A percentile compares a stretch with the other conserved stretches of the same genome.
Evolutionary conservation across 2,797 vertebrate species (phyloP).

Genomic region (Rhinatrema bivittatum): DNA sequence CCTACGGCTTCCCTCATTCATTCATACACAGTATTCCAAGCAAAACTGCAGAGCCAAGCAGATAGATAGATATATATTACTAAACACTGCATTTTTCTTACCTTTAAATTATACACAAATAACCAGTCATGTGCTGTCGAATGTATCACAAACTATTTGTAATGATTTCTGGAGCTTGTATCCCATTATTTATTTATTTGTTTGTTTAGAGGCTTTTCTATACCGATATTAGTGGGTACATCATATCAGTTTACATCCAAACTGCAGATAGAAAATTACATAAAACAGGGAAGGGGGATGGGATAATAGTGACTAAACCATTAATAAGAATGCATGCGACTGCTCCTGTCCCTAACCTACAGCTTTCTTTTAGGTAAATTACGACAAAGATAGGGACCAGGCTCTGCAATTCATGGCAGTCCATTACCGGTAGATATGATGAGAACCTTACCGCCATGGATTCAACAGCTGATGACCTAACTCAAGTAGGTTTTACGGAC

Average conservation of each 20-base stretch:
- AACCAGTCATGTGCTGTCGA: not conserved
- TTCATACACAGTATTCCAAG: conserved; percentile 42
- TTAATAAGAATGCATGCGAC: not conserved
- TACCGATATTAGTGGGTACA: too few species aligned
- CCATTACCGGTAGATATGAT: conserved; percentile 6
- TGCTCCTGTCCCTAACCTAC: too few species aligned
- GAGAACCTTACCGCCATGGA: not conserved
- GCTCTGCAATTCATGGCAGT: not conserved
- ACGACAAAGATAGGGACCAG: not conserved
- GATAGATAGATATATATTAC: too few species aligned
- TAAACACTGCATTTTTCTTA: conserved; percentile 29
- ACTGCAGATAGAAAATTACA: too few species aligned
- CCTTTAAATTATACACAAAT: conserved; percentile 33
- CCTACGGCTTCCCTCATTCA: not conserved
- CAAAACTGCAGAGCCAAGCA: conserved; percentile 44
- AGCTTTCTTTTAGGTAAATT: conserved; percentile 14
- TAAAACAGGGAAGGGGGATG: too few species aligned
- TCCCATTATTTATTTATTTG: too few species aligned
- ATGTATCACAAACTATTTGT: not conserved
- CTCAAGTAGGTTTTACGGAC: conserved; percentile 36
- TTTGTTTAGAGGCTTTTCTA: too few species aligned
- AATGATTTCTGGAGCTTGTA: not conserved
- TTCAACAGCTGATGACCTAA: conserved; percentile 12
- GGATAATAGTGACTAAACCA: too few species aligned
- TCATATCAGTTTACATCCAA: too few species aligned